phyloP scores from a whole-genome alignment of 2,888 invertebrate genomes.

The Cistogaster globosa region DNA sequence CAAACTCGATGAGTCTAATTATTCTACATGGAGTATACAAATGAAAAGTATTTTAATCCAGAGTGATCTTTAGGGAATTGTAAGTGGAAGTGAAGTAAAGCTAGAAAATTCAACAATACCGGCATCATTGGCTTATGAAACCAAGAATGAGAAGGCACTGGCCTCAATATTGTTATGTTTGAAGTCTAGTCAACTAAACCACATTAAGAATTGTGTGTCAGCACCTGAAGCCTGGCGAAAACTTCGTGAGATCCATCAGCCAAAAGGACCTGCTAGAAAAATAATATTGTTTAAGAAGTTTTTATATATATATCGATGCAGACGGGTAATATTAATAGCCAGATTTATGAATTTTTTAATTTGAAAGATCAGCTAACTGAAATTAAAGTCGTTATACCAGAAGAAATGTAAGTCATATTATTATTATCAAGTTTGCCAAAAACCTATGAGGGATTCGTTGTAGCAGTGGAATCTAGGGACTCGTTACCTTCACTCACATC shows the following conservation, averaged over 20 bases:
- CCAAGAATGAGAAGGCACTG: constrained; percentile 40
- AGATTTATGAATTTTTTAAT: constrained; percentile 16
- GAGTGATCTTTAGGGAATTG: constrained; percentile 3
- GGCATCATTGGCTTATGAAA: neutral
- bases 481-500: constrained; percentile 19
- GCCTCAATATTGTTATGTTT: constrained; percentile 33
- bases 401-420: constrained; percentile 58
- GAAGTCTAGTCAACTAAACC: constrained; percentile 10
- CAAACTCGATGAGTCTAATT: constrained; percentile 43
- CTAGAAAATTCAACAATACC: neutral
- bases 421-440: constrained; percentile 68
- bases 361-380: constrained; percentile 50
- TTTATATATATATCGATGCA: constrained; percentile 24
- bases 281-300: constrained; percentile 52
- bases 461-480: constrained; percentile 70
- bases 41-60: constrained; percentile 40
- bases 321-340: neutral
- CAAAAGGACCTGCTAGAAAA: no score
- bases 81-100: constrained; percentile 5
- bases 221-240: constrained; percentile 33
- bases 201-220: constrained; percentile 38
- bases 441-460: neutral
- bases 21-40: constrained; percentile 39
- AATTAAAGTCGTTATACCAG: constrained; percentile 28
- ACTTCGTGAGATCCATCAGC: no score